phyloP scores from a whole-genome alignment of 2,113 vertebrate species.

The Australoheros scitulus region DNA sequence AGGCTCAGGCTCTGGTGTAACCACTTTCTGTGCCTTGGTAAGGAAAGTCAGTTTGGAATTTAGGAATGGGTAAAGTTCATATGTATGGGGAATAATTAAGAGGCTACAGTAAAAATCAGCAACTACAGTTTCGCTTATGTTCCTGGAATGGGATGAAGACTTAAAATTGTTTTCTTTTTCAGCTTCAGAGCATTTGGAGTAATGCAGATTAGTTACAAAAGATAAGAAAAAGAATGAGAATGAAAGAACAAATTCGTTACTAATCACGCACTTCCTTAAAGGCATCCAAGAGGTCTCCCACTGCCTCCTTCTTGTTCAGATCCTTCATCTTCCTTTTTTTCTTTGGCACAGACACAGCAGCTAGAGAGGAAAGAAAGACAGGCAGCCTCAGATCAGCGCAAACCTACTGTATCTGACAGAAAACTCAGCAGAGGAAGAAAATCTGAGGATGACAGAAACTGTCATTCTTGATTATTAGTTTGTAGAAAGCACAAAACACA shows the following conservation, averaged over 20 bases:
- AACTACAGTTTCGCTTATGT: neutral
- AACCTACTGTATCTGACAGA: neutral
- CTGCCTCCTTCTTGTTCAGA: constrained; percentile 93
- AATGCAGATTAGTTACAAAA: neutral
- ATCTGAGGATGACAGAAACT: neutral
- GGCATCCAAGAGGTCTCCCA: constrained; percentile 94
- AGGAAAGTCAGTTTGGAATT: neutral
- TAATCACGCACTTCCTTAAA: constrained; percentile 91
- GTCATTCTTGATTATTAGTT: neutral
- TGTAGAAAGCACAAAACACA: neutral
- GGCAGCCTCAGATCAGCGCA: neutral
- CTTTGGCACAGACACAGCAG: constrained; percentile 94
- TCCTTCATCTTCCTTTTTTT: constrained; percentile 96
- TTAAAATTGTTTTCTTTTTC: neutral
- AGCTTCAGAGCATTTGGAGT: neutral
- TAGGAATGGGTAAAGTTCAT: neutral
- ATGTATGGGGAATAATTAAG: neutral
- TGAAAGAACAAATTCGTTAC: neutral
- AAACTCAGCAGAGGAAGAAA: neutral
- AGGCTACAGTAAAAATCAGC: neutral
- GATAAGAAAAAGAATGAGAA: neutral
- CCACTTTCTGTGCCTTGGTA: constrained; percentile 71
- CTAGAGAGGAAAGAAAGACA: constrained; percentile 55
- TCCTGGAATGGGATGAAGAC: neutral
- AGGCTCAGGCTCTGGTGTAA: constrained; percentile 54